Conservation (phyloP, 2,113 vertebrate genomes). For the Polyodon spathula region DNA sequence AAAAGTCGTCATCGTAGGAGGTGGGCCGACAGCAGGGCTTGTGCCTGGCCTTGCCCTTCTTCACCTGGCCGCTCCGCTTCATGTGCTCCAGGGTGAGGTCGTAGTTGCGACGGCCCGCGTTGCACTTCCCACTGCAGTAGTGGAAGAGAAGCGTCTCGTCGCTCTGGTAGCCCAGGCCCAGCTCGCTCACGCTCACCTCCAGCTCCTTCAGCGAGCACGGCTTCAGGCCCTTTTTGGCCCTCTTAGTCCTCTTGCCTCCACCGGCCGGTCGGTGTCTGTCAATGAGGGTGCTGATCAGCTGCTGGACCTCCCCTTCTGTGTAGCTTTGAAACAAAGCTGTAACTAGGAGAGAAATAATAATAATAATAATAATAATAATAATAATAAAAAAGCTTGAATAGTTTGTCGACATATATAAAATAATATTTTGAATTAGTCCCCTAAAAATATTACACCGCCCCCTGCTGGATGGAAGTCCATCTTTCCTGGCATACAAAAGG, state of each 20-base stretch:
- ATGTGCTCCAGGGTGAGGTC: conserved; percentile 80
- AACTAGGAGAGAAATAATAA: conserved; percentile 46
- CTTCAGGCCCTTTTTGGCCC: conserved; percentile 60
- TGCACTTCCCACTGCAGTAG: conserved; percentile 88
- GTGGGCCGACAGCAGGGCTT: conserved; percentile 83
- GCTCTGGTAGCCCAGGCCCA: conserved; percentile 82
- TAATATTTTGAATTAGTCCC: too few species aligned
- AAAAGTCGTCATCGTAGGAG: conserved; percentile 76
- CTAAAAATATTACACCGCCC: too few species aligned
- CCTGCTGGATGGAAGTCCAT: too few species aligned
- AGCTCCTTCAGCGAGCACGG: conserved; percentile 60
- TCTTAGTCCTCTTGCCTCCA: conserved; percentile 62
- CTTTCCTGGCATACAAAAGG: too few species aligned
- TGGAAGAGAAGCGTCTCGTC: conserved; percentile 84
- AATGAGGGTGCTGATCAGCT: conserved; percentile 65
- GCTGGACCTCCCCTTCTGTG: conserved; percentile 77
- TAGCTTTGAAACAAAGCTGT: conserved; percentile 81
- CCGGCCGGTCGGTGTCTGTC: conserved; percentile 51
- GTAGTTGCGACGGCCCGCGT: conserved; percentile 65
- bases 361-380: too few species aligned
- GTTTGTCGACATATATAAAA: too few species aligned
- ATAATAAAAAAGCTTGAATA: too few species aligned
- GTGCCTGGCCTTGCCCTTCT: conserved; percentile 60
- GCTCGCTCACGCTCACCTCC: conserved; percentile 69
- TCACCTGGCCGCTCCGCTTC: conserved; percentile 49